phyloP scores from a whole-genome alignment of 2,113 vertebrate genomes.

The Austrofundulus limnaeus region DNA sequence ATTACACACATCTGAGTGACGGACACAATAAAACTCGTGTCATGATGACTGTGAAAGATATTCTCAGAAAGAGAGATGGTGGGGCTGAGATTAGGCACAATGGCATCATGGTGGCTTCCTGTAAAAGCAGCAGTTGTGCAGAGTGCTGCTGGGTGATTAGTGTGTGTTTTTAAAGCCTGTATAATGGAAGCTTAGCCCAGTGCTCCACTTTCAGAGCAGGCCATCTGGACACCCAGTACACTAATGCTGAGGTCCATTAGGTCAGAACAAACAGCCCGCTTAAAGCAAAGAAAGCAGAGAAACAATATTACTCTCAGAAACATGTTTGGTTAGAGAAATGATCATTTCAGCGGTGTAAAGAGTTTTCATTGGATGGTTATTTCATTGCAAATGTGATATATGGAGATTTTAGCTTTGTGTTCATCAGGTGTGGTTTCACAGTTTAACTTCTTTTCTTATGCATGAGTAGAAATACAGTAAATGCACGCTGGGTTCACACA shows the following conservation, averaged over 20 bases:
- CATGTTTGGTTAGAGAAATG: background rate
- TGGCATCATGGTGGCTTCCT: conserved; percentile 5
- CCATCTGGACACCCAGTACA: conserved; percentile 72
- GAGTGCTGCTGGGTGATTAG: conserved; percentile 60
- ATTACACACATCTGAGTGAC: too few relatives aligned
- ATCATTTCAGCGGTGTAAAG: accelerated
- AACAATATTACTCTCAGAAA: background rate
- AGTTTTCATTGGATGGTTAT: accelerated
- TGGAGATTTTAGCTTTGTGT: background rate
- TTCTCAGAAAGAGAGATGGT: background rate
- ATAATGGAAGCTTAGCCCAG: conserved; percentile 78
- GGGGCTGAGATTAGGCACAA: conserved; percentile 32
- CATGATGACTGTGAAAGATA: background rate
- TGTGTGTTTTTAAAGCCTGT: conserved; percentile 69
- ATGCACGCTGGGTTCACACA: conserved; percentile 5
- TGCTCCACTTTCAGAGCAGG: conserved; percentile 75
- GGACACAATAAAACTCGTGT: background rate
- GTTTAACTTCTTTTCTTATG: background rate
- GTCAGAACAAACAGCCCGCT: conserved; percentile 2
- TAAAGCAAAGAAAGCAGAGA: background rate
- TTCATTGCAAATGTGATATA: background rate
- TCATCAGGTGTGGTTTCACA: conserved; percentile 14
- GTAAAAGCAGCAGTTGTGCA: conserved; percentile 45
- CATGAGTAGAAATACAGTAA: conserved; percentile 12
- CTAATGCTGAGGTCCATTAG: conserved; percentile 15